Conservation (phyloP, 2,888 invertebrate genomes). For the Patella pellucida region DNA sequence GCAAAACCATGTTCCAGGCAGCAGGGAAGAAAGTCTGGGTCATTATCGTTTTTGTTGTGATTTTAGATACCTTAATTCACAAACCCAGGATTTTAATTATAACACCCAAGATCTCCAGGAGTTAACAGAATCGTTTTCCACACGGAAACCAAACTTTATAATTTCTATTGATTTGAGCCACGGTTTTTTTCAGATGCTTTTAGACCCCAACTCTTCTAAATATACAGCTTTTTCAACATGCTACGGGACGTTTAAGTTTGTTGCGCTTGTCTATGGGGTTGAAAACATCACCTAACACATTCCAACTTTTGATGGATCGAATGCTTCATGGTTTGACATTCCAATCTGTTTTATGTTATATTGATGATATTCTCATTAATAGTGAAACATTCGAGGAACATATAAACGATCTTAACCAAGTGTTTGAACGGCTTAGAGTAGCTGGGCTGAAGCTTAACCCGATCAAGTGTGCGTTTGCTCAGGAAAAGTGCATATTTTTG, state of each 20-base stretch:
- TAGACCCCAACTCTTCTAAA: constrained; percentile 6
- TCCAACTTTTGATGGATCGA: constrained; percentile 39
- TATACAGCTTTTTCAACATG: constrained; percentile 35
- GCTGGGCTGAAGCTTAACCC: constrained; percentile 33
- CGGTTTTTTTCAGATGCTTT: constrained; percentile 34
- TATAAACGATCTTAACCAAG: constrained; percentile 25
- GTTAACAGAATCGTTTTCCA: too few species aligned
- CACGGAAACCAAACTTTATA: constrained; percentile 37
- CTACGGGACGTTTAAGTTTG: constrained; percentile 35
- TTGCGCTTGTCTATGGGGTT: constrained; percentile 36
- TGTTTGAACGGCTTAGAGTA: constrained; percentile 18
- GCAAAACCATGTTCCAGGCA: constrained; percentile 5
- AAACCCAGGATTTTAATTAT: too few species aligned
- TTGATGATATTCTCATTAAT: constrained; percentile 33
- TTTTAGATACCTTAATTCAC: too few species aligned
- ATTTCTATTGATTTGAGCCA: constrained; percentile 33
- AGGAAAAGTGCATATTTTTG: constrained; percentile 21
- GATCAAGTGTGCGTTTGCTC: constrained; percentile 28
- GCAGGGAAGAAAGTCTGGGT: constrained; percentile 19
- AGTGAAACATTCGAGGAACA: constrained; percentile 24
- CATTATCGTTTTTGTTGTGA: constrained; percentile 21
- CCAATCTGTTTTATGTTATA: constrained; percentile 33
- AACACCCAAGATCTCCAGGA: too few species aligned
- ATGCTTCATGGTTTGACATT: constrained; percentile 33
- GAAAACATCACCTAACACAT: constrained; percentile 29